Percentiles rank a stretch among this genome's conserved stretches.
Conservation (phyloP, 2,888 invertebrate species). For the Leptarthrus brevirostris region DNA sequence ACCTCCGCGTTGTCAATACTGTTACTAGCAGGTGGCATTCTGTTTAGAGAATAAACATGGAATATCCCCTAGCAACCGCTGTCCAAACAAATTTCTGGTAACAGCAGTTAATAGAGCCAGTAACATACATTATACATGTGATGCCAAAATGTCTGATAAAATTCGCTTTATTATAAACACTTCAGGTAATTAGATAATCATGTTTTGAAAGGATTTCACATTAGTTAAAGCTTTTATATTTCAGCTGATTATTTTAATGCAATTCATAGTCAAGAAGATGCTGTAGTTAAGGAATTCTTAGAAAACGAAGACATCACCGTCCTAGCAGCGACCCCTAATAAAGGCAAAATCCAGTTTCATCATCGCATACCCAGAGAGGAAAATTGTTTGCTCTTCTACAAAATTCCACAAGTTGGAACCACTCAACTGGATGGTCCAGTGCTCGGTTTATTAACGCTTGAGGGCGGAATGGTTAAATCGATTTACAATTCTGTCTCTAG, state of each 20-base stretch:
- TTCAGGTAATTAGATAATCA: constrained; percentile 64
- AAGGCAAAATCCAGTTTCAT: constrained; percentile 67
- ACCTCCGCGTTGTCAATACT: too few species aligned
- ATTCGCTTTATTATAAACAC: constrained; percentile 66
- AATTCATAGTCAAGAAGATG: constrained; percentile 62
- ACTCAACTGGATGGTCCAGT: constrained; percentile 41
- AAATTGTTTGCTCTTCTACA: constrained; percentile 66
- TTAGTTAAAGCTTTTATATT: constrained; percentile 3
- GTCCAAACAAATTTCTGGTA: constrained; percentile 36
- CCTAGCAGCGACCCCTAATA: constrained; percentile 66
- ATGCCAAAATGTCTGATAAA: constrained; percentile 57
- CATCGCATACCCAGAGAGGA: constrained; percentile 66
- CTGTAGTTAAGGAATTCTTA: constrained; percentile 67
- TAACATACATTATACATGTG: too few species aligned
- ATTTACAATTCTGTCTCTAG: constrained; percentile 68
- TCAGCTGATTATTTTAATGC: constrained; percentile 65
- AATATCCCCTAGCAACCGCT: constrained; percentile 23
- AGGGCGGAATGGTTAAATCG: constrained; percentile 68
- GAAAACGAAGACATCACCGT: constrained; percentile 67
- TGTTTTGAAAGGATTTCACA: too few species aligned
- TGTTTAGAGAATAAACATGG: too few species aligned
- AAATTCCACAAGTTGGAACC: constrained; percentile 65
- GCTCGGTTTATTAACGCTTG: constrained; percentile 67
- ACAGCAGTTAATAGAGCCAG: too few species aligned
- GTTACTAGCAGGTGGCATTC: too few species aligned